Evolutionary conservation across 2,888 invertebrate species (phyloP).

Genomic region (Gibbula magus): DNA sequence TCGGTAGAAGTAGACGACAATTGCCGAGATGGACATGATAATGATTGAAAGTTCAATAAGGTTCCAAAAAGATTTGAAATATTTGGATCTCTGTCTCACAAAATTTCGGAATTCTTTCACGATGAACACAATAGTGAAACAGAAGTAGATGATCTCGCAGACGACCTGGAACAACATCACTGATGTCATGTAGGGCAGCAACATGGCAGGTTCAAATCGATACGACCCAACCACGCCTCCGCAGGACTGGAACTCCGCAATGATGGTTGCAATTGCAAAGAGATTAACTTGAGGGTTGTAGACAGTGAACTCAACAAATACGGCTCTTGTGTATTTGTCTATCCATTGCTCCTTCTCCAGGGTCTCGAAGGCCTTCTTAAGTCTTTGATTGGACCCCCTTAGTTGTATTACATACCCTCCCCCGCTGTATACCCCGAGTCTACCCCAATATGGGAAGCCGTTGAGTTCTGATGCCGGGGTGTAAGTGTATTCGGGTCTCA

Average conservation of each 20-base stretch:
- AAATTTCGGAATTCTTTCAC: conserved; percentile 69
- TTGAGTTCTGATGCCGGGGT: conserved; percentile 68
- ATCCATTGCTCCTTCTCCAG: conserved; percentile 76
- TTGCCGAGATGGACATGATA: conserved; percentile 66
- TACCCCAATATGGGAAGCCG: conserved; percentile 75
- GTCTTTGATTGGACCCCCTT: conserved; percentile 59
- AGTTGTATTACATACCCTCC: conserved; percentile 77
- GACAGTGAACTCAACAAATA: conserved; percentile 78
- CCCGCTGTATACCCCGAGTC: conserved; percentile 75
- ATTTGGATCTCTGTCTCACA: conserved; percentile 62
- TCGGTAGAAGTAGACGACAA: conserved; percentile 72
- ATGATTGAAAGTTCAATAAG: conserved; percentile 68
- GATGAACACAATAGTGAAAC: conserved; percentile 72
- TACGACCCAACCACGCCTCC: conserved; percentile 70
- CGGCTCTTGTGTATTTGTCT: conserved; percentile 76
- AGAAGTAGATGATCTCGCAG: conserved; percentile 60
- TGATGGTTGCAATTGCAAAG: conserved; percentile 69
- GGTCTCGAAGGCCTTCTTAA: conserved; percentile 66
- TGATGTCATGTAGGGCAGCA: conserved; percentile 68
- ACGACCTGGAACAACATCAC: conserved; percentile 68
- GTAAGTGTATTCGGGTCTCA: conserved; percentile 67
- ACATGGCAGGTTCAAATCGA: conserved; percentile 72
- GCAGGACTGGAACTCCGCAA: conserved; percentile 70
- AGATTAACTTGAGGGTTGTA: conserved; percentile 76
- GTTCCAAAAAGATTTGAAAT: conserved; percentile 72